Conservation (phyloP, 2,113 vertebrate genomes). For the Scolopax mira region DNA sequence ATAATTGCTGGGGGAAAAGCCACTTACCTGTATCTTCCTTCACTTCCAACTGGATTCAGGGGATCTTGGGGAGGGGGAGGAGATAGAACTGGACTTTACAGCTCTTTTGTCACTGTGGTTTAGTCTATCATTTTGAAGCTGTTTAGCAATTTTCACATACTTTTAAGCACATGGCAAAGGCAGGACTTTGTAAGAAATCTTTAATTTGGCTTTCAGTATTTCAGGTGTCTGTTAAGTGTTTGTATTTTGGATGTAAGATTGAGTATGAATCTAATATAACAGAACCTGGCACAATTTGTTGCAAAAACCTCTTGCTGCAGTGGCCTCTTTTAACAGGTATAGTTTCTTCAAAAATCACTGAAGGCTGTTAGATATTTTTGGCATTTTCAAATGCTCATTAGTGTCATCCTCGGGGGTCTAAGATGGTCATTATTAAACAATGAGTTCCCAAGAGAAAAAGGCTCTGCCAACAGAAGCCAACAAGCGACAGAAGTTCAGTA, state of each 20-base stretch:
- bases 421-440: slow-evolving; percentile 70
- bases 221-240: background rate
- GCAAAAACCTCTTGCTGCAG: background rate
- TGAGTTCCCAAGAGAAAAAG: slow-evolving; percentile 51
- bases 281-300: slow-evolving; percentile 8
- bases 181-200: slow-evolving; percentile 8
- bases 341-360: slow-evolving; percentile 50
- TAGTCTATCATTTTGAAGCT: background rate
- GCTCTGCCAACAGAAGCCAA: slow-evolving; percentile 59
- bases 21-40: no score
- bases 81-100: background rate
- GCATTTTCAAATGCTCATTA: slow-evolving; percentile 81
- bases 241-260: slow-evolving; percentile 16
- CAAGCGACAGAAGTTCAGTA: slow-evolving; percentile 73
- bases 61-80: background rate
- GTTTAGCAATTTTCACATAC: background rate
- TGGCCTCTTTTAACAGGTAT: slow-evolving; percentile 40
- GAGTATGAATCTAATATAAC: background rate
- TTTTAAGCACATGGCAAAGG: background rate
- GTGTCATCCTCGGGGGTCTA: slow-evolving; percentile 64
- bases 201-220: slow-evolving; percentile 42
- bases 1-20: background rate
- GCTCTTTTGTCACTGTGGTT: background rate
- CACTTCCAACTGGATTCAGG: background rate
- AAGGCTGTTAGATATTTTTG: slow-evolving; percentile 36